A percentile compares a stretch with the other conserved stretches of the same genome.
phyloP scores from a whole-genome alignment of 2,888 invertebrate genomes.

The Steinernema scapterisci region DNA sequence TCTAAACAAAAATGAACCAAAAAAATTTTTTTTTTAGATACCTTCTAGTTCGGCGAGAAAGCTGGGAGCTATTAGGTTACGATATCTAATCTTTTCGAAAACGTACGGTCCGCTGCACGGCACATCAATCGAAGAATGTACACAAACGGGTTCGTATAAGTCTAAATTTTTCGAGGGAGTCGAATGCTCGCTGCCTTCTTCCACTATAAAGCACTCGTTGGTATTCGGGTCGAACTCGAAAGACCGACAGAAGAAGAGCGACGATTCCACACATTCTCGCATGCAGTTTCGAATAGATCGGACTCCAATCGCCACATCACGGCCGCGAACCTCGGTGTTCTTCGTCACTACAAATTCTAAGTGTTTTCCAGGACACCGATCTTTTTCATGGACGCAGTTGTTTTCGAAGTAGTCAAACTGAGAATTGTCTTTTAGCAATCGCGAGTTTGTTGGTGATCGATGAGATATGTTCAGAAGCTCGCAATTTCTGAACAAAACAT shows the following conservation, averaged over 20 bases:
- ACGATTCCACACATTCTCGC: conserved; percentile 57
- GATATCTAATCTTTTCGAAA: conserved; percentile 45
- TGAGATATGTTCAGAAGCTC: conserved; percentile 66
- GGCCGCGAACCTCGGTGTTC: conserved; percentile 48
- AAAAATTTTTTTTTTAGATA: neutral
- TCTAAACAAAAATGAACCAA: neutral
- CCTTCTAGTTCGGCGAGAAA: neutral
- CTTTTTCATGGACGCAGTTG: conserved; percentile 71
- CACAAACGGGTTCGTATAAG: conserved; percentile 64
- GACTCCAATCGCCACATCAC: conserved; percentile 42
- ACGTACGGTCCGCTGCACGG: conserved; percentile 55
- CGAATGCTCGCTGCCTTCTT: conserved; percentile 55
- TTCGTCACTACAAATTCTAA: conserved; percentile 59
- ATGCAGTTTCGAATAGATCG: conserved; percentile 55
- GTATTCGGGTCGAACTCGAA: conserved; percentile 52
- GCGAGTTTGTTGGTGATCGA: conserved; percentile 68
- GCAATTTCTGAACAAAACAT: neutral
- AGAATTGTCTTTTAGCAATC: conserved; percentile 17
- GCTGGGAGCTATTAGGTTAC: neutral
- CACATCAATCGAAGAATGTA: conserved; percentile 40
- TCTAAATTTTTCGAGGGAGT: conserved; percentile 52
- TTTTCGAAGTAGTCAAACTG: conserved; percentile 72
- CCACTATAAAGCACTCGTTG: conserved; percentile 59
- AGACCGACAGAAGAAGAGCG: conserved; percentile 56
- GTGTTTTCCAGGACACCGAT: conserved; percentile 41